Base-by-base conservation (phyloP, 2,888 invertebrate genomes). In the Dasypolia templi region DNA sequence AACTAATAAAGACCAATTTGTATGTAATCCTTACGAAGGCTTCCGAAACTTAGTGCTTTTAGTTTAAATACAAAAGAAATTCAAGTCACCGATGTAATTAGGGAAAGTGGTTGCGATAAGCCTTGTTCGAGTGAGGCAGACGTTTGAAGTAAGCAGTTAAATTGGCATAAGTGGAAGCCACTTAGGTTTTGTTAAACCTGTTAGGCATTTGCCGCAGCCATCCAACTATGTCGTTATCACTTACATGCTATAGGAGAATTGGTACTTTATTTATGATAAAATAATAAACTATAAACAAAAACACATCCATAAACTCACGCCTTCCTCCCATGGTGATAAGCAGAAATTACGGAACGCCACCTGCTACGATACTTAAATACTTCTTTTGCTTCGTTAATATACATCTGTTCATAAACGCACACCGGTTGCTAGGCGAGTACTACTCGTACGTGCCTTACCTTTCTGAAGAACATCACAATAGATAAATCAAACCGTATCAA, bases 41-140 rank as follows among this genome's bases (percentile, higher is more conserved):
- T 77, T 72, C 62, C 35, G 35, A 76, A 67, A 55, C 49, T 71
- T 62, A 71, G 42, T 49, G 62, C 61, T 78, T 71, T 83, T 85
- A 86, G 79, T 85, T 85, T 75, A 75, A 81, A 86, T 86, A 29
- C 75, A 72, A 59, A 78, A 81, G 77, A 75, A 82, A 86, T 86
- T 85, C 85, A 17, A 84, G 77, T 82, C 85, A 79, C 82, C 84
- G 72, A 82, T 76, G 82, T 78, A 75, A 82, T 85, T 86, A 77
- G 55, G 72, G 14, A 56, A 79, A 85, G 73, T 75, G 79, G 75
- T 82, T 29, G 35, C 32, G 86, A 82, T 86, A 79, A 86, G 79
- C 70, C 63, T 32, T 80, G 75, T 72, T 79, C 76, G 59, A 81
- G 77, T 26, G 65, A 44, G 53, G 55, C 77, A 85, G 84, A 84